These are phyloP conservation scores for Rhea pennata DNA, from an alignment of 2,113 vertebrate genomes.

Conservation along the genomic window DNA sequence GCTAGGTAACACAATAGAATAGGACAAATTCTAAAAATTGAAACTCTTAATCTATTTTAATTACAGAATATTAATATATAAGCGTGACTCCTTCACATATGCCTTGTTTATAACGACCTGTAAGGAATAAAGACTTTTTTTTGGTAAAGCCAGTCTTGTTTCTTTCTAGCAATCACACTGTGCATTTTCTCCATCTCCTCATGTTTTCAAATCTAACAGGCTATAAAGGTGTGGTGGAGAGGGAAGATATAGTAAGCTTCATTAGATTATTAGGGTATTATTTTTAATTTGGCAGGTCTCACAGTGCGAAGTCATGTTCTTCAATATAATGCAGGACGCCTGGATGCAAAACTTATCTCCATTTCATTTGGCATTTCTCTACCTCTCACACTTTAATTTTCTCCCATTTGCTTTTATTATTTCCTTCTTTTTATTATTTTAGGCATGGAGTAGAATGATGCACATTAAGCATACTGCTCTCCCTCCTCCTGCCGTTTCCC, in stretches of 20 bases:
- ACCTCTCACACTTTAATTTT: not conserved
- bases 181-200: not conserved
- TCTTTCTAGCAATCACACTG: not conserved
- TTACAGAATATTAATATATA: not conserved
- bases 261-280: not conserved
- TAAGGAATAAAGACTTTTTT: not conserved
- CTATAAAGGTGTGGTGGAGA: not conserved
- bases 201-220: not conserved
- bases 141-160: not conserved
- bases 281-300: accelerated
- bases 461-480: not conserved
- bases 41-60: not conserved
- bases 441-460: not conserved
- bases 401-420: not conserved
- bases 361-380: not conserved
- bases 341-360: not conserved
- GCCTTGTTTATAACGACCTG: not conserved
- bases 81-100: not conserved
- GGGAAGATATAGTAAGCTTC: not conserved
- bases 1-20: not conserved
- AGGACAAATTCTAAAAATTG: not conserved
- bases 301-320: not conserved
- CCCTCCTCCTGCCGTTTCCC: not conserved
- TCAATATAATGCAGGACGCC: not conserved
- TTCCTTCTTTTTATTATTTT: not conserved